Percentiles rank a stretch among this genome's conserved stretches.
Evolutionary conservation across 2,888 invertebrate species (phyloP).

Genomic region (Agriopis aurantiaria): DNA sequence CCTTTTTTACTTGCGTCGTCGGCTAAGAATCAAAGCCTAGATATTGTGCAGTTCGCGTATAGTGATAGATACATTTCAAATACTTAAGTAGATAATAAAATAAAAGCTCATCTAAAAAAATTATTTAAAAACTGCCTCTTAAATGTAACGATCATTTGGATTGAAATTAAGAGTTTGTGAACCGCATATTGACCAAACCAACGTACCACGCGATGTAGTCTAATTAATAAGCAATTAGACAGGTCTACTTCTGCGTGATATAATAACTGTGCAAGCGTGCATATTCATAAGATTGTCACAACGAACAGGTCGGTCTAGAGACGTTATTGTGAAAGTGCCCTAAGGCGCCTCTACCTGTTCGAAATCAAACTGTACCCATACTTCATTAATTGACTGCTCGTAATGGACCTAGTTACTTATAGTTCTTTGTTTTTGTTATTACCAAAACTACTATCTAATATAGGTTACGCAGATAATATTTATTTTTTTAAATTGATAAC

Average conservation of each 20-base stretch:
- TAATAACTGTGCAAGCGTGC: conserved; percentile 29
- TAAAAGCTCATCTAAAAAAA: too few relatives aligned
- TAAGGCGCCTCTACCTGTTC: conserved; percentile 34
- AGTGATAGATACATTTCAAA: too few relatives aligned
- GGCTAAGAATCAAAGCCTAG: too few relatives aligned
- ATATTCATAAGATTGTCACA: conserved; percentile 41
- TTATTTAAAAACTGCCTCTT: background rate
- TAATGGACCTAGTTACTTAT: conserved; percentile 13
- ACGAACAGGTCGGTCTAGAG: conserved; percentile 28
- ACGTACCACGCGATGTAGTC: background rate
- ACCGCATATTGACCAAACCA: background rate
- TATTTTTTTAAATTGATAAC: too few relatives aligned
- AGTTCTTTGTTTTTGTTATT: background rate
- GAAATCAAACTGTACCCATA: conserved; percentile 5
- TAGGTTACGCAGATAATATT: too few relatives aligned
- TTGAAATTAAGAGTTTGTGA: background rate
- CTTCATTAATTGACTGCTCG: conserved; percentile 9
- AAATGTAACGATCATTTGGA: background rate
- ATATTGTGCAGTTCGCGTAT: too few relatives aligned
- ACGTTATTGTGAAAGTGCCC: conserved; percentile 44
- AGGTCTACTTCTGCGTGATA: conserved; percentile 22
- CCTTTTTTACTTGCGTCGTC: too few relatives aligned
- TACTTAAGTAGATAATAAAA: too few relatives aligned
- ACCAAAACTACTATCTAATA: background rate
- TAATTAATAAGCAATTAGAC: conserved; percentile 12